Evolutionary conservation across 1,140 invertebrate species (phyloP), one percentile per base, ranked within the genome.

Genomic region (Scylla paramamosain): DNA sequence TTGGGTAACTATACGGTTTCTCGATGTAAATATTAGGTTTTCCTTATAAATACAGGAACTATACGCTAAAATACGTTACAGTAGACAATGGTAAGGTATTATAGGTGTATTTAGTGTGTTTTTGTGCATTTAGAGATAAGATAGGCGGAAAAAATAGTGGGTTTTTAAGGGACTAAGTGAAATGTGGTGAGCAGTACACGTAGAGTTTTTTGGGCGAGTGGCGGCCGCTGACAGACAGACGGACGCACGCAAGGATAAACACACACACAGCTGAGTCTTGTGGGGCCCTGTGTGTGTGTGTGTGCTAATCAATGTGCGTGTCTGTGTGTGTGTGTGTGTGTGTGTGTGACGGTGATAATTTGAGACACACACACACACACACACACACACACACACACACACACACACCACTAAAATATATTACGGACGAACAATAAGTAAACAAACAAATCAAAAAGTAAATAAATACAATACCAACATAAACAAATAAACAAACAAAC

Each of bases 191-290:
- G 0, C 10, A 77, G 1, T 25, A 3, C 25, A 6, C 67, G 67
- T 77, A 77, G 67, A 77, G n/a, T 77, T 12, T 59, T 14, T 59
- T 20, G 52, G 52, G 52, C 10, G 52, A 59, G 52, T 20, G 52
- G 3, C 10, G 52, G 52, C 52, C 52, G 52, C 67, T 16, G 67
- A 77, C 67, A 8, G 16, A n/a, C 67, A 8, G 67, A 25, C 67
- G n/a, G 20, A 77, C 20, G n/a, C 67, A 77, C 20, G 6, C 20
- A 77, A 0, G 20, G 12, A 77, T n/a, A 77, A 20, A 77, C 52
- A 77, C n/a, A n/a, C 67, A n/a, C 67, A 77, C 67, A 77, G 67
- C 67, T 77, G 67, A 77, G 67, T n/a, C 67, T 77, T 77, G n/a
- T 16, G 67, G 8, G 67, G 67, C 8, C 12, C 20, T 12, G 16